A percentile compares a stretch with the other conserved stretches of the same genome.
These are phyloP conservation scores for Syngnathus floridae DNA, from an alignment of 2,113 vertebrate genomes.

Conservation along the genomic window DNA sequence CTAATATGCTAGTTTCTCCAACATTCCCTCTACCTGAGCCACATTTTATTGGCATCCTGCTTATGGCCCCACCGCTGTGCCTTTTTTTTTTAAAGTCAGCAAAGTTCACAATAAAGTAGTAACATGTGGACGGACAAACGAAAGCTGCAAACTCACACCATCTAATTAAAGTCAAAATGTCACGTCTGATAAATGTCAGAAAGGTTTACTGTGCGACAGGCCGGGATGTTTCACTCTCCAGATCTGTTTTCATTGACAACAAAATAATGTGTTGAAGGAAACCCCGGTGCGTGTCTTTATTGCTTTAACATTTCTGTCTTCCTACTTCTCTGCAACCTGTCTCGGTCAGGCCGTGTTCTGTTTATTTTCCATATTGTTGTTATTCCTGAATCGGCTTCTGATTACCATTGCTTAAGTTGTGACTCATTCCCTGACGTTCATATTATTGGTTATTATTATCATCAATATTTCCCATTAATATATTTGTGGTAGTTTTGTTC, in stretches of 20 bases:
- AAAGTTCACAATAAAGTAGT: conserved; percentile 49
- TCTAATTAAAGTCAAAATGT: conserved; percentile 43
- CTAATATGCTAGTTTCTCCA: neutral
- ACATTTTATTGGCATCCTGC: conserved; percentile 34
- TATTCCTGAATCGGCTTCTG: conserved; percentile 1
- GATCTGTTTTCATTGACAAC: conserved; percentile 20
- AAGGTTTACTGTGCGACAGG: conserved; percentile 6
- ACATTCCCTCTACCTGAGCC: conserved; percentile 8
- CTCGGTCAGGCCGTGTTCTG: neutral
- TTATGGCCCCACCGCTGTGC: conserved; percentile 31
- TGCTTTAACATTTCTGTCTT: conserved; percentile 3
- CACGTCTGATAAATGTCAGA: conserved; percentile 23
- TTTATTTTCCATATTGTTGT: conserved; percentile 1
- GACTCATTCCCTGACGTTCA: neutral
- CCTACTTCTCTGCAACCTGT: conserved; percentile 7
- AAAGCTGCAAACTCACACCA: conserved; percentile 25
- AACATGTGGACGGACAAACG: conserved; percentile 57
- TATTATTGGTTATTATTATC: neutral
- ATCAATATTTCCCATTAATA: too few relatives aligned
- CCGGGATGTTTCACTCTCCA: conserved; percentile 7
- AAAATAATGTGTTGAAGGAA: conserved; percentile 16
- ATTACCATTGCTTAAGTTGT: neutral
- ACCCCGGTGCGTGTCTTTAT: neutral
- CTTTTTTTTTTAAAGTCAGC: conserved; percentile 31
- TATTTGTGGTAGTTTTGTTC: too few relatives aligned